Conservation (phyloP, 1,140 invertebrate genomes). For the Calosoma granatense region DNA sequence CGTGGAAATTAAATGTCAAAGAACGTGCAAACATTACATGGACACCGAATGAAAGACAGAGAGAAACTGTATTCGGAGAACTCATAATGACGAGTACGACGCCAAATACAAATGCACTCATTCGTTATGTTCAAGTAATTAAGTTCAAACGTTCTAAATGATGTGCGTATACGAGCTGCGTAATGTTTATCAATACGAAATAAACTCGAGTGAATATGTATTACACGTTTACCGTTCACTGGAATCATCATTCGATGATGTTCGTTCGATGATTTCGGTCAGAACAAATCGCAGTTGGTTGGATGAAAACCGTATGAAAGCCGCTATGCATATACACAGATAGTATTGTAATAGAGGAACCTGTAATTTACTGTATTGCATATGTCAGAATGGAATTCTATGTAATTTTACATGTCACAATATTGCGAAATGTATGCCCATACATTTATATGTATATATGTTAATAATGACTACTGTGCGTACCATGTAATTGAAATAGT, state of each 20-base stretch:
- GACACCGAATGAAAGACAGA: too few relatives aligned
- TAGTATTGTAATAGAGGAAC: neutral
- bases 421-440: too few relatives aligned
- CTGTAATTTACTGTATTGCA: neutral
- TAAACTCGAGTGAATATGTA: conserved; percentile 2
- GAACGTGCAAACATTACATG: too few relatives aligned
- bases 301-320: neutral
- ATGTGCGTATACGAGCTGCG: neutral
- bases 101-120: too few relatives aligned
- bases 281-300: conserved; percentile 1
- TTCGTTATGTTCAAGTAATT: too few relatives aligned
- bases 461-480: neutral
- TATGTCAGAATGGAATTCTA: neutral
- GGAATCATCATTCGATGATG: neutral
- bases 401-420: conserved; percentile 6
- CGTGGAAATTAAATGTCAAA: too few relatives aligned
- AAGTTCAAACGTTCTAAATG: neutral
- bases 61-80: too few relatives aligned
- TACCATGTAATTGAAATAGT: neutral
- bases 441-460: conserved; percentile 2
- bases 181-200: conserved; percentile 9
- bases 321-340: neutral
- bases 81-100: too few relatives aligned
- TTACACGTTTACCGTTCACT: neutral
- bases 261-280: neutral